phyloP scores from a whole-genome alignment of 2,797 vertebrate species.

The Tympanoctomys barrerae region DNA sequence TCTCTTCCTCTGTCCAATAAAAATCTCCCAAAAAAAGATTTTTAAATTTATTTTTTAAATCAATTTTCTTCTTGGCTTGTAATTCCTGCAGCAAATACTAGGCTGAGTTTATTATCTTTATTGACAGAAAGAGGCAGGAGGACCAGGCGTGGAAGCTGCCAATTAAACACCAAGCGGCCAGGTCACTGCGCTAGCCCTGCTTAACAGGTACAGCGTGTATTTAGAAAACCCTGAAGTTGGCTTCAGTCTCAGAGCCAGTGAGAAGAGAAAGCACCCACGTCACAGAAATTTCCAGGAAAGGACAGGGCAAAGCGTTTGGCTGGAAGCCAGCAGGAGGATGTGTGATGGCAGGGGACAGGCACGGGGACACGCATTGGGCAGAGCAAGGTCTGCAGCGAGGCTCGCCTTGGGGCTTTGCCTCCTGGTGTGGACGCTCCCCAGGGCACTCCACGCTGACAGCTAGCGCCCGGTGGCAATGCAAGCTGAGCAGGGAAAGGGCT shows the following conservation, averaged over 20 bases:
- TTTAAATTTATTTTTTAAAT: neutral
- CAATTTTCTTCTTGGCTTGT: neutral
- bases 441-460: neutral
- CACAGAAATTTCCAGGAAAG: neutral
- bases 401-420: neutral
- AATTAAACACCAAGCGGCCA: neutral
- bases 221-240: neutral
- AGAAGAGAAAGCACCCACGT: neutral
- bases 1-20: neutral
- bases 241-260: neutral
- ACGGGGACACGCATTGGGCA: too few relatives aligned
- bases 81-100: neutral
- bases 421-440: neutral
- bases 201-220: neutral
- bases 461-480: rapidly evolving
- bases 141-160: neutral
- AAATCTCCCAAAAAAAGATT: neutral
- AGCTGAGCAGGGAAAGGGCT: neutral
- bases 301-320: neutral
- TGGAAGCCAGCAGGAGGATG: neutral
- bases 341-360: too few relatives aligned
- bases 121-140: neutral
- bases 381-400: neutral
- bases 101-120: neutral
- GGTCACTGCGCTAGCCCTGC: neutral